Base-by-base conservation (phyloP, 2,888 invertebrate genomes). In the Cacoxenus indagator region DNA sequence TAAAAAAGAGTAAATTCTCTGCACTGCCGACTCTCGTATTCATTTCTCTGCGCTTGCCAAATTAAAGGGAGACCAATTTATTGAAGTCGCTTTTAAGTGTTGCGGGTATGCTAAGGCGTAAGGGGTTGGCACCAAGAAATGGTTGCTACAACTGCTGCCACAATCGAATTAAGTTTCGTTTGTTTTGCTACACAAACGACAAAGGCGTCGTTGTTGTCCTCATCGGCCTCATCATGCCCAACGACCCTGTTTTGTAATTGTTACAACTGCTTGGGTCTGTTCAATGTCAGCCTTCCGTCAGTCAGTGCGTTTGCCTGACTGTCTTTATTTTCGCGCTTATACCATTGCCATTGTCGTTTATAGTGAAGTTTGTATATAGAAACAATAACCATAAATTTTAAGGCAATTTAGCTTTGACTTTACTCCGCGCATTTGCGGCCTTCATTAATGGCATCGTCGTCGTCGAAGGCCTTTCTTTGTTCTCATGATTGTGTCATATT, bases 361-460 rank as follows among this genome's bases (percentile, higher is more conserved):
- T 17, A 8, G 55, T 55, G 26, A 2, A 24, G n/a, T n/a, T n/a
- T n/a, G n/a, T n/a, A 24, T 22, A 24, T 24, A 24, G 51, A 73
- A 81, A 79, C 81, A 78, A 81, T 81, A 81, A 78, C 78, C 76
- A 81, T 82, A 81, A 78, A 82, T 81, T 81, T 76, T 65, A 74
- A 67, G 79, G 77, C 79, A 78, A 77, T 81, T 78, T 72, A 43
- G 57, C 54, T 70, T 73, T 73, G 67, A 68, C 37, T 59, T 48
- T 19, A 17, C 29, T 59, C n/a, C 31, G 37, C 37, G 37, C 14
- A 64, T 71, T 71, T 71, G 51, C 37, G n/a, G n/a, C n/a, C n/a
- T 43, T 9, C 19, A 19, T 17, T 9, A n/a, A n/a, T 51, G n/a
- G n/a, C n/a, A n/a, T n/a, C n/a, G n/a, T n/a, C n/a, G n/a, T n/a